Percentiles rank a stretch among this genome's conserved stretches.
phyloP scores from a whole-genome alignment of 2,888 invertebrate species.

The Xiphydria camelus region DNA sequence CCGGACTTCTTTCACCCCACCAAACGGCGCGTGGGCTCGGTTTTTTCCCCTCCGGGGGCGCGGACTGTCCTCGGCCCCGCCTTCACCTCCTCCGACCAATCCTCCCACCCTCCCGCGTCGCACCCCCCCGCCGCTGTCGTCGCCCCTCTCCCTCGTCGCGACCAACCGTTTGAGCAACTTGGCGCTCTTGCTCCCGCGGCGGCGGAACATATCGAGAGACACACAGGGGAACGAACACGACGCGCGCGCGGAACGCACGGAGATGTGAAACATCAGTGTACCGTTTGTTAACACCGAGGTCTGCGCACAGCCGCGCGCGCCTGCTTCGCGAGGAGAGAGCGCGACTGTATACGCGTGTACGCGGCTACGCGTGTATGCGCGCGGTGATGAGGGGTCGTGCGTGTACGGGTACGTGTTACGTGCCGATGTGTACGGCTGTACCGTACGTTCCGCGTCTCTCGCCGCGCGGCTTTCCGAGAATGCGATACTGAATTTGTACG shows the following conservation, averaged over 20 bases:
- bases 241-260: constrained; percentile 40
- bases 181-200: constrained; percentile 47
- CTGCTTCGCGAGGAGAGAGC: constrained; percentile 10
- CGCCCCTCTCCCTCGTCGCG: constrained; percentile 4
- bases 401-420: not conserved
- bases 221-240: constrained; percentile 18
- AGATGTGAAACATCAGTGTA: constrained; percentile 56
- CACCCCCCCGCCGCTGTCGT: constrained; percentile 8
- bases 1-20: constrained; percentile 48
- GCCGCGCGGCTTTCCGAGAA: constrained; percentile 13
- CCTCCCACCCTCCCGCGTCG: constrained; percentile 11
- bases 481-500: constrained; percentile 13
- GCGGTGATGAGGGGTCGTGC: too few relatives aligned
- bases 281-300: constrained; percentile 56
- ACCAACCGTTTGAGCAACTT: constrained; percentile 22
- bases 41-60: constrained; percentile 63
- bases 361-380: too few relatives aligned
- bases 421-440: not conserved
- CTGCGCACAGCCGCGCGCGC: constrained; percentile 43
- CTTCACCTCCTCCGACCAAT: constrained; percentile 43
- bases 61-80: constrained; percentile 60
- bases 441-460: not conserved
- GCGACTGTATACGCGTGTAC: constrained; percentile 13
- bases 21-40: constrained; percentile 28
- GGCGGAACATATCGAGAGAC: constrained; percentile 31